These are phyloP conservation scores for Callitettix versicolor DNA, from an alignment of 1,140 invertebrate species.

Conservation along the genomic window DNA sequence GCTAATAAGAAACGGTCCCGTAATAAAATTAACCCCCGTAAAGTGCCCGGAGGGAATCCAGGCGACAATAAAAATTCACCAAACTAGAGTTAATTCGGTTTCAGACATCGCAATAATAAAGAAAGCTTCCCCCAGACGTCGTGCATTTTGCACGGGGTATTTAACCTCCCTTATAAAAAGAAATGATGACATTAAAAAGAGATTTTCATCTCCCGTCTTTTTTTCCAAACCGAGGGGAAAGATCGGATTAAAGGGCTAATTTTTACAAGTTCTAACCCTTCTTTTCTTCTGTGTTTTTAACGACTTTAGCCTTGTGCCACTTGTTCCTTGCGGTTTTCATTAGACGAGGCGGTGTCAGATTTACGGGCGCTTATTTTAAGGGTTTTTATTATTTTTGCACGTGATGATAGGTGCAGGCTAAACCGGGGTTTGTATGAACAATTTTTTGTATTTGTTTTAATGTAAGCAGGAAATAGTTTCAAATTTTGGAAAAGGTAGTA, in stretches of 20 bases:
- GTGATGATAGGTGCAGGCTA: no score
- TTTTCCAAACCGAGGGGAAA: neutral
- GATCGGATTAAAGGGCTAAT: conserved; percentile 15
- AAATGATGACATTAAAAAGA: conserved; percentile 25
- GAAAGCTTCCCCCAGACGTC: conserved; percentile 12
- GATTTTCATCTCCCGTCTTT: conserved; percentile 17
- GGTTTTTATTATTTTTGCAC: no score
- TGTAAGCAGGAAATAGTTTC: no score
- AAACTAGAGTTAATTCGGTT: conserved; percentile 14
- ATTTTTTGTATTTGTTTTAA: no score
- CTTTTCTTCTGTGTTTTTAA: no score
- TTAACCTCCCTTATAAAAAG: conserved; percentile 21
- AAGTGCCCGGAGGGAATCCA: neutral
- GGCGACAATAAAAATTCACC: conserved; percentile 14
- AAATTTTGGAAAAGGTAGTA: no score
- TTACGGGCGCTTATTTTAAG: no score
- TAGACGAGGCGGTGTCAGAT: no score
- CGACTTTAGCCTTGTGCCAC: no score
- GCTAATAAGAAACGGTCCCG: conserved; percentile 5
- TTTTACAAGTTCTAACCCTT: conserved; percentile 3
- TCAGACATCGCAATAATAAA: conserved; percentile 14
- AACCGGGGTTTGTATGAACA: no score
- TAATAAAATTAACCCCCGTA: conserved; percentile 14
- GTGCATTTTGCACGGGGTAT: conserved; percentile 20
- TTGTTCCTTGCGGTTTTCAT: no score